Conservation (phyloP, 2,888 invertebrate genomes). For the Caprella mutica region DNA sequence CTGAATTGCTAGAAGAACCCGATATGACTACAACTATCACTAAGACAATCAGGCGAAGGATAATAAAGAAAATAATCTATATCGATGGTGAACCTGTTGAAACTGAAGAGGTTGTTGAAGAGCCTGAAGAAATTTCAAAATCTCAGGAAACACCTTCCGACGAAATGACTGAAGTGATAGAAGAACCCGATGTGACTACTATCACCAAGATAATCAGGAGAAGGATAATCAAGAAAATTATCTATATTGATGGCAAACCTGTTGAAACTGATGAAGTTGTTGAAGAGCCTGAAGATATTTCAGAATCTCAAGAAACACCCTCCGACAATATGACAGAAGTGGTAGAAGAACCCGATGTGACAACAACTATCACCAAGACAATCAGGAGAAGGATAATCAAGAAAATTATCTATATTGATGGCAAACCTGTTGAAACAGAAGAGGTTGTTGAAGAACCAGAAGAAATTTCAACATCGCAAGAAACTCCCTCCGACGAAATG, state of each 20-base stretch:
- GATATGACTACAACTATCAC: slow-evolving; percentile 8
- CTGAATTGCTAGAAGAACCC: slow-evolving; percentile 3
- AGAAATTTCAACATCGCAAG: not conserved
- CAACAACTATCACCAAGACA: not conserved
- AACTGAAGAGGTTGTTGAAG: not conserved
- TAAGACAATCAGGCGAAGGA: slow-evolving; percentile 14
- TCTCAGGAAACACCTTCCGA: not conserved
- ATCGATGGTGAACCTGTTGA: not conserved
- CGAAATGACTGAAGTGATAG: not conserved
- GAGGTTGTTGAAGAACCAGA: slow-evolving; percentile 11
- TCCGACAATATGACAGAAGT: not conserved
- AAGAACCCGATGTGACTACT: not conserved
- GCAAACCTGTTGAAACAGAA: slow-evolving; percentile 15
- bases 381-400: slow-evolving; percentile 8
- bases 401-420: slow-evolving; percentile 14
- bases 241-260: slow-evolving; percentile 16
- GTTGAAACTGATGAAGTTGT: slow-evolving; percentile 13
- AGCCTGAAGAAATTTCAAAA: not conserved
- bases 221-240: slow-evolving; percentile 11
- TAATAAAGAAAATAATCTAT: slow-evolving; percentile 19
- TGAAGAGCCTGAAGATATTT: slow-evolving; percentile 9
- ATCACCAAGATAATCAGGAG: not conserved
- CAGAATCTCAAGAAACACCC: not conserved
- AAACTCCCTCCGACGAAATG: not conserved
- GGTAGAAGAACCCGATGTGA: not conserved